Conservation (phyloP, 1,140 invertebrate genomes). For the Papilio xuthus region DNA sequence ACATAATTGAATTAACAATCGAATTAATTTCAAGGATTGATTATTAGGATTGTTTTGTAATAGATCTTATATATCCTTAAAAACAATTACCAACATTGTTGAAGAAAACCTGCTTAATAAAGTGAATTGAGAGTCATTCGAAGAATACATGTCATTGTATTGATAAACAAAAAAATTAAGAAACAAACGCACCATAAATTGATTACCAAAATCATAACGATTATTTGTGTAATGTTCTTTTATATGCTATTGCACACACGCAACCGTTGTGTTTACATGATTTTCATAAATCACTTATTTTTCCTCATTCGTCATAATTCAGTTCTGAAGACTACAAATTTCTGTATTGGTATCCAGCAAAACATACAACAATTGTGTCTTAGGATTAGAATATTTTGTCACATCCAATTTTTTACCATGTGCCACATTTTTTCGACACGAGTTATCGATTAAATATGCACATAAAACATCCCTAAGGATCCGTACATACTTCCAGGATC, state of each 20-base stretch:
- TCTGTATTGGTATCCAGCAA: too few species aligned
- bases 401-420: too few species aligned
- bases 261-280: not conserved
- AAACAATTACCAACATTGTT: not conserved
- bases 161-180: not conserved
- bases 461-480: too few species aligned
- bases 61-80: not conserved
- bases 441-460: too few species aligned
- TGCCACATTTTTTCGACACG: too few species aligned
- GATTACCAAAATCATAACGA: not conserved
- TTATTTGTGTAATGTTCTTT: too few species aligned
- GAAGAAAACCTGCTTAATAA: not conserved
- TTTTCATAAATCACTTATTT: not conserved
- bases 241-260: not conserved
- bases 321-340: not conserved
- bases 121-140: not conserved
- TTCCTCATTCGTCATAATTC: not conserved
- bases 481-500: too few species aligned
- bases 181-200: conserved; percentile 1
- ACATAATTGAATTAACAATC: not conserved
- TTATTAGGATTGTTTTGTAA: not conserved
- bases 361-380: too few species aligned
- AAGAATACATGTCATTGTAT: not conserved
- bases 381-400: too few species aligned
- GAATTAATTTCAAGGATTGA: not conserved